Evolutionary conservation across 1,140 invertebrate species (phyloP).

Genomic region (Macrotrachela quadricornifera): DNA sequence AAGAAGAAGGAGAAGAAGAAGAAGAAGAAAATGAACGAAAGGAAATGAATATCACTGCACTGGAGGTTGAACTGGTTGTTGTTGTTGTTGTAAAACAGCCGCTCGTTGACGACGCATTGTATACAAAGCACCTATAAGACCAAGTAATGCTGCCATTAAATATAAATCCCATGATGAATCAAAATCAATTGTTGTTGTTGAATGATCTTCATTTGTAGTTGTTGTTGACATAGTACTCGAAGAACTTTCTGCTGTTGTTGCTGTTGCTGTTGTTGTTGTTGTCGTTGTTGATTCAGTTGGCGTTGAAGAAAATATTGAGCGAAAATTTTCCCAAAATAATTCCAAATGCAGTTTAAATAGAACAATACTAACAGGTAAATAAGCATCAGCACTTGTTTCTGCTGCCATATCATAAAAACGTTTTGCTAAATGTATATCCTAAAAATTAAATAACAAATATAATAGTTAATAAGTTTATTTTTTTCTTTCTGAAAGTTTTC

Average conservation of each 20-base stretch:
- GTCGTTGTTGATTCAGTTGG: no score
- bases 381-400: constrained; percentile 74
- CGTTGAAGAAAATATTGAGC: no score
- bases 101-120: background rate
- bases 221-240: no score
- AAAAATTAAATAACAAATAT: background rate
- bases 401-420: constrained; percentile 89
- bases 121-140: constrained; percentile 4
- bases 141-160: constrained; percentile 1
- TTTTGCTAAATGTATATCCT: constrained; percentile 44
- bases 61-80: no score
- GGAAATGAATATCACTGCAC: no score
- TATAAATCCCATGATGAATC: constrained; percentile 3
- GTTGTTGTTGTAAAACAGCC: no score
- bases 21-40: no score
- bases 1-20: no score
- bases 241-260: no score
- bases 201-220: no score
- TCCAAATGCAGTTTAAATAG: constrained; percentile 63
- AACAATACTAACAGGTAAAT: constrained; percentile 75
- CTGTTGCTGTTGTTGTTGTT: no score
- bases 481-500: background rate
- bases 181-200: no score
- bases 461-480: background rate
- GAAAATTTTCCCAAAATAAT: constrained; percentile 23